Conservation (phyloP, 1,140 invertebrate species). For the Fopius arisanus region DNA sequence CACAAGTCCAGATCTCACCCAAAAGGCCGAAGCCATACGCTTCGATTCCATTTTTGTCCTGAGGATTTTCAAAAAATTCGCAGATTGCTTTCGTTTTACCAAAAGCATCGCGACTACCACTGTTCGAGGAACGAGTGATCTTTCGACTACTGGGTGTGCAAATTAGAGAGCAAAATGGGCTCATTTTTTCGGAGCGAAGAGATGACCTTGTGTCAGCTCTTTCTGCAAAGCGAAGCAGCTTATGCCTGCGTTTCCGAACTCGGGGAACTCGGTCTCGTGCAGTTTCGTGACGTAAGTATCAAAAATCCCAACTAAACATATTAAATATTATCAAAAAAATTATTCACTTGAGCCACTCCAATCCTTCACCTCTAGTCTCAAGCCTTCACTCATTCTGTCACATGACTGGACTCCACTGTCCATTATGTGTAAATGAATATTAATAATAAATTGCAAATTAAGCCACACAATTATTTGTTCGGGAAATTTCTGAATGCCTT, state of each 20-base stretch:
- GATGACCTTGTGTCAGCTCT: conserved; percentile 91
- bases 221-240: conserved; percentile 91
- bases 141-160: neutral
- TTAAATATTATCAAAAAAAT: too few species aligned
- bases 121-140: conserved; percentile 17
- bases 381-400: too few species aligned
- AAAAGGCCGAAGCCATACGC: conserved; percentile 17
- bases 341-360: too few species aligned
- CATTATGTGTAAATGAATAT: neutral
- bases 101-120: neutral
- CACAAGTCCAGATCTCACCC: conserved; percentile 25
- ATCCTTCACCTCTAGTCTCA: too few species aligned
- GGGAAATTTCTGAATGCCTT: too few species aligned
- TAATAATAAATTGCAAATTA: too few species aligned
- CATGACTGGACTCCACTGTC: too few species aligned
- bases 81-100: neutral
- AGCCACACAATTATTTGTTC: too few species aligned
- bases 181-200: conserved; percentile 88
- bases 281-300: conserved; percentile 87
- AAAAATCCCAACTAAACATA: neutral
- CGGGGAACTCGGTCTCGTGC: conserved; percentile 90
- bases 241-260: conserved; percentile 93
- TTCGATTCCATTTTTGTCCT: neutral
- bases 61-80: neutral
- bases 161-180: conserved; percentile 67